These are phyloP conservation scores for Hycleus phaleratus DNA, from an alignment of 1,140 invertebrate genomes.

Conservation along the genomic window DNA sequence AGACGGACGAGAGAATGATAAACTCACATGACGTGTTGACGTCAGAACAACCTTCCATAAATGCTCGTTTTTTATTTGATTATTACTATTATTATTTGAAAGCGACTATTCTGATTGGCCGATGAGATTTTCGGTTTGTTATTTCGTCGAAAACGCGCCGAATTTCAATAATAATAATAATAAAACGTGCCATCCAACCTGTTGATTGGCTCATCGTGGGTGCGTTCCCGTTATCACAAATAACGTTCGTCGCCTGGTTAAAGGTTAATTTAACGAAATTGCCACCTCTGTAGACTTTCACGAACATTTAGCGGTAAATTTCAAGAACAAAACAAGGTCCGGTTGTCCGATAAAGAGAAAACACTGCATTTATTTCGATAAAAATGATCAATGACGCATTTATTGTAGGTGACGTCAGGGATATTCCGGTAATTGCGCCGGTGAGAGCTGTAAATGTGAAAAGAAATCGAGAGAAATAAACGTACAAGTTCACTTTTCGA, in stretches of 20 bases:
- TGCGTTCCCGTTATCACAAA: constrained; percentile 1
- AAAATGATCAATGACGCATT: constrained; percentile 3
- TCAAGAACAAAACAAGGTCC: no score
- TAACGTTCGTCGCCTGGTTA: no score
- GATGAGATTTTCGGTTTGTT: neutral
- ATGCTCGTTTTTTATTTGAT: neutral
- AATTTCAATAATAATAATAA: no score
- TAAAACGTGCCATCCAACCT: neutral
- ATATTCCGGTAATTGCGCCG: constrained; percentile 6
- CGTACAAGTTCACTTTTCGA: no score
- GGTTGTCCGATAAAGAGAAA: neutral
- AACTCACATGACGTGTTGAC: constrained; percentile 30
- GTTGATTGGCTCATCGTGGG: neutral
- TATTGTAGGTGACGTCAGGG: constrained; percentile 4
- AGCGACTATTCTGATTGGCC: constrained; percentile 1
- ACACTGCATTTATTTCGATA: neutral
- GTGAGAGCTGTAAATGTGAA: constrained; percentile 3
- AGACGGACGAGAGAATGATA: constrained; percentile 16
- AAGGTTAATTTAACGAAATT: no score
- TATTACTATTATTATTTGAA: neutral
- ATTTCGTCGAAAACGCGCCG: no score
- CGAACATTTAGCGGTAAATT: no score
- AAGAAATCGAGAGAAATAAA: no score
- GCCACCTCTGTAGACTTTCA: no score
- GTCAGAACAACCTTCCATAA: constrained; percentile 26